phyloP scores from a whole-genome alignment of 2,888 invertebrate species.

The Spilosoma lubricipeda region DNA sequence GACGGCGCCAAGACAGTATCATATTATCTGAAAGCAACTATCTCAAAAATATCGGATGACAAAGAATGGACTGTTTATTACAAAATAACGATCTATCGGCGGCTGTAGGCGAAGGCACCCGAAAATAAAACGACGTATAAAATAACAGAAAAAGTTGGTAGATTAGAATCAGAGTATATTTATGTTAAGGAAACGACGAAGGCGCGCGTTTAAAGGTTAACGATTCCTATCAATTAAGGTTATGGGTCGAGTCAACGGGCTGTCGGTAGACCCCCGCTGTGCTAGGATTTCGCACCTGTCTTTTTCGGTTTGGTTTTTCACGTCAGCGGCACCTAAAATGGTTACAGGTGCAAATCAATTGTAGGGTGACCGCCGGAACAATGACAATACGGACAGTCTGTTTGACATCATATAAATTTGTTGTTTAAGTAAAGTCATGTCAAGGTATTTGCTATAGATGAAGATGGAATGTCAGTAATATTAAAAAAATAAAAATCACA shows the following conservation, averaged over 20 bases:
- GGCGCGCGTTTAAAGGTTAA: conserved; percentile 83
- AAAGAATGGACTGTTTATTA: conserved; percentile 85
- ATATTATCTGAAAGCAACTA: conserved; percentile 69
- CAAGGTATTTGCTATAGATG: background rate
- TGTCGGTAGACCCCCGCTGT: conserved; percentile 75
- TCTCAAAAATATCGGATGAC: conserved; percentile 83
- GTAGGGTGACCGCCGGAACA: conserved; percentile 57
- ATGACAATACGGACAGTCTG: conserved; percentile 21
- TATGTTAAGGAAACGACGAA: conserved; percentile 81
- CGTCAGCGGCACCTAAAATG: conserved; percentile 71
- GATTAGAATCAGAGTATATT: conserved; percentile 84
- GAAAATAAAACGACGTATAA: conserved; percentile 84
- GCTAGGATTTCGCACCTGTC: conserved; percentile 83
- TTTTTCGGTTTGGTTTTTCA: conserved; percentile 76
- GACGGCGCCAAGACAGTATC: conserved; percentile 74
- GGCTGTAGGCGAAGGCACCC: conserved; percentile 73
- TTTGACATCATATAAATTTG: conserved; percentile 1
- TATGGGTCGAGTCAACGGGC: conserved; percentile 78
- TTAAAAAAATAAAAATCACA: background rate
- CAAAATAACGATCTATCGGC: conserved; percentile 81
- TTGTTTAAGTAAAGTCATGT: background rate
- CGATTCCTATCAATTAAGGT: conserved; percentile 86
- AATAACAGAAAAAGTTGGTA: conserved; percentile 76
- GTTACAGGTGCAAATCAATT: conserved; percentile 76
- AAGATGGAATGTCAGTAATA: background rate